Evolutionary conservation across 2,797 vertebrate genomes (phyloP).

Genomic region (Gallinago solitaria): DNA sequence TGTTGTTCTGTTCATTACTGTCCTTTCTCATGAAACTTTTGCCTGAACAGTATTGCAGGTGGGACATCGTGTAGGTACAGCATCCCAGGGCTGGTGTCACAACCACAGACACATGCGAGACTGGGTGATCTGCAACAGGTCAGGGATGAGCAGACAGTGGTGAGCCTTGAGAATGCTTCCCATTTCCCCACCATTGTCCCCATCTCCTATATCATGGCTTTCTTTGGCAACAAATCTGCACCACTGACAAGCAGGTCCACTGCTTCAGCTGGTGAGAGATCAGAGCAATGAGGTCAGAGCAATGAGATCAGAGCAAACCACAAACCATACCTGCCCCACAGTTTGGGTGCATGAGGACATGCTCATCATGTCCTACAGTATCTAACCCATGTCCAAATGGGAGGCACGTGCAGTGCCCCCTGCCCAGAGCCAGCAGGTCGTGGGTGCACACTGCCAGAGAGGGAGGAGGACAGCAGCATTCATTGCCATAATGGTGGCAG

Average conservation of each 20-base stretch:
- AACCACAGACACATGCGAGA: accelerated
- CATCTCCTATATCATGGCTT: not conserved
- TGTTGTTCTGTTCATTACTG: not conserved
- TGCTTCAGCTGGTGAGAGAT: not conserved
- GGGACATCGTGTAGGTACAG: not conserved
- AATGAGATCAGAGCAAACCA: not conserved
- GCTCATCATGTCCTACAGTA: not conserved
- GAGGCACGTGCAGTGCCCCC: not conserved
- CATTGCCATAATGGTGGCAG: not conserved
- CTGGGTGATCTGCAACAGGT: not conserved
- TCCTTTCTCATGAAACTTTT: not conserved
- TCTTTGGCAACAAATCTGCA: not conserved
- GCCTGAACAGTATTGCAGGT: not conserved
- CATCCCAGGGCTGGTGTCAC: not conserved
- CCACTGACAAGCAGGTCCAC: not conserved
- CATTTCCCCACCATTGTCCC: not conserved
- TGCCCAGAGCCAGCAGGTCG: not conserved
- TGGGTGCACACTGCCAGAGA: not conserved
- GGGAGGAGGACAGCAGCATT: not conserved
- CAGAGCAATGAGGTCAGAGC: not conserved
- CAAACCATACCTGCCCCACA: not conserved
- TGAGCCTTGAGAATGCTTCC: not conserved
- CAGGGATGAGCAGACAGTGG: not conserved
- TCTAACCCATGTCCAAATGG: not conserved
- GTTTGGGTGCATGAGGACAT: not conserved